Conservation (phyloP, 2,797 vertebrate genomes). For the Epinephelus malabaricus region DNA sequence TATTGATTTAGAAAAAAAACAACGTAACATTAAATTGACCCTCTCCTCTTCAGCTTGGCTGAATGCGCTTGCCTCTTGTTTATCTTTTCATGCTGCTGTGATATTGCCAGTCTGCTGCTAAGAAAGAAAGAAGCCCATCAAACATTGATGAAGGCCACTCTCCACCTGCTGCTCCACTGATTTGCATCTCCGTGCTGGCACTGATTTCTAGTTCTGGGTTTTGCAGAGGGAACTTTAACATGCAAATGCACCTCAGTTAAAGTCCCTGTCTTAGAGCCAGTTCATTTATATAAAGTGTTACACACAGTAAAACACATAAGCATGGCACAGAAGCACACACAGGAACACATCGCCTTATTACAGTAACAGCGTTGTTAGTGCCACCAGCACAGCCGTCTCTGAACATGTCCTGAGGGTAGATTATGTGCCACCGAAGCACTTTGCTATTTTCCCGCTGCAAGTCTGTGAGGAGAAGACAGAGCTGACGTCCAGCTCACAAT, state of each 20-base stretch:
- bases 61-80: slow-evolving; percentile 27
- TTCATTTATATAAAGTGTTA: slow-evolving; percentile 33
- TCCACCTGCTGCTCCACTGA: slow-evolving; percentile 68
- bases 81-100: slow-evolving; percentile 32
- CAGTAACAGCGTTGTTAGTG: slow-evolving; percentile 29
- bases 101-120: slow-evolving; percentile 49
- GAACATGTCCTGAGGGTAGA: slow-evolving; percentile 54
- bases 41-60: slow-evolving; percentile 18
- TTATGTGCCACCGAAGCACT: slow-evolving; percentile 64
- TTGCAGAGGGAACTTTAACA: slow-evolving; percentile 40
- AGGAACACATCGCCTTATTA: slow-evolving; percentile 43
- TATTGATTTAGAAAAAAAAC: slow-evolving; percentile 47
- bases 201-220: slow-evolving; percentile 61
- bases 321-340: background rate
- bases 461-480: slow-evolving; percentile 29
- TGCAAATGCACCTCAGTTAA: slow-evolving; percentile 42
- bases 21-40: slow-evolving; percentile 45
- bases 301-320: slow-evolving; percentile 19
- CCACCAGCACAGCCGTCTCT: slow-evolving; percentile 42
- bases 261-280: slow-evolving; percentile 20
- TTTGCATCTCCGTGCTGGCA: slow-evolving; percentile 70
- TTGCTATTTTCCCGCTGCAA: slow-evolving; percentile 41
- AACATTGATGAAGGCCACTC: slow-evolving; percentile 82
- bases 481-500: slow-evolving; percentile 31
- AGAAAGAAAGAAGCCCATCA: slow-evolving; percentile 72